Evolutionary conservation across 2,797 vertebrate species (phyloP).

Genomic region (Echeneis naucrates): DNA sequence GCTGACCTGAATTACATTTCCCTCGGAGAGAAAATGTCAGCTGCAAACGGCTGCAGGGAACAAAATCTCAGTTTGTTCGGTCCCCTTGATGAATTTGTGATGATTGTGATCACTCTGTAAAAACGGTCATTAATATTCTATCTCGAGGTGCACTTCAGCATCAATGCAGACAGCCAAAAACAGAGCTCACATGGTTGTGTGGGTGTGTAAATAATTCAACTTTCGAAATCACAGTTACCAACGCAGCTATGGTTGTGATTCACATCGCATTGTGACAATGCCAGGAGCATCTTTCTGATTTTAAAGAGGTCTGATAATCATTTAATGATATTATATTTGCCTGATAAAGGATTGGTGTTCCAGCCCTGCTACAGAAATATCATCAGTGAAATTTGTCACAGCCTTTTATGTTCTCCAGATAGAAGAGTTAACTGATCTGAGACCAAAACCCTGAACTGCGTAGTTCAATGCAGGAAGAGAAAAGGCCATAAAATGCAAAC

Average conservation of each 20-base stretch:
- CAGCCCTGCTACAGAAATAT: not conserved
- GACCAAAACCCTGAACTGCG: no score
- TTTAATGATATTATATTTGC: not conserved
- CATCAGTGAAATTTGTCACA: not conserved
- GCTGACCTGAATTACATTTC: conserved; percentile 64
- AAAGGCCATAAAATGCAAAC: not conserved
- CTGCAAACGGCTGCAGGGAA: conserved; percentile 45
- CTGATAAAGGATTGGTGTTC: not conserved
- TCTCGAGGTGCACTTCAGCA: conserved; percentile 9
- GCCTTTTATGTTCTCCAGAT: not conserved
- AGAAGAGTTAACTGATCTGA: not conserved
- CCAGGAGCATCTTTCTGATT: not conserved
- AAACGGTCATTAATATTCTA: conserved; percentile 52
- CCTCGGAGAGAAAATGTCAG: conserved; percentile 61
- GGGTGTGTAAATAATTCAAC: not conserved
- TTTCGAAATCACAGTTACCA: conserved; percentile 3
- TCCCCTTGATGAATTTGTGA: conserved; percentile 61
- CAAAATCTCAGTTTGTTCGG: conserved; percentile 52
- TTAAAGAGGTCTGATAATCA: not conserved
- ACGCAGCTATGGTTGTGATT: not conserved
- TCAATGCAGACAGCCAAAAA: conserved; percentile 19
- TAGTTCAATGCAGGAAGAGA: not conserved
- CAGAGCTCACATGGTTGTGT: not conserved
- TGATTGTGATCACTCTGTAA: conserved; percentile 46
- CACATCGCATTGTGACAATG: not conserved